A percentile compares a stretch with the other conserved stretches of the same genome.
Conservation (phyloP, 2,888 invertebrate species). For the Rambutsinella grinnellia region DNA sequence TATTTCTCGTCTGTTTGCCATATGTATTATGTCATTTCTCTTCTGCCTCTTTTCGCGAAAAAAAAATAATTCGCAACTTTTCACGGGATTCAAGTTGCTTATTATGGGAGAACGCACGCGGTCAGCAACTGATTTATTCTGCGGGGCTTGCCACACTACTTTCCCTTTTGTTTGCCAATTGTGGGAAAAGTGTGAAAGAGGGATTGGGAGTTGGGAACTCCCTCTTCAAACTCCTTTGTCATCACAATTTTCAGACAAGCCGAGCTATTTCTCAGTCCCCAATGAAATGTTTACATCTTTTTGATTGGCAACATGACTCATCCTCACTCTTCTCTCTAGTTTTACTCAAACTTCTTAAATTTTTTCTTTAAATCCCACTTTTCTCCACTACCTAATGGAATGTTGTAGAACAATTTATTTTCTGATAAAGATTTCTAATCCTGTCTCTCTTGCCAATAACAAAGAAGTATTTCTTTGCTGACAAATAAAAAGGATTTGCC, state of each 20-base stretch:
- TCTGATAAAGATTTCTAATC: neutral
- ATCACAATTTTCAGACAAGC: too few relatives aligned
- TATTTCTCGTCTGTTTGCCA: neutral
- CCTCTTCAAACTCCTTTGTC: neutral
- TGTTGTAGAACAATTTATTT: neutral
- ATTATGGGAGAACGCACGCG: too few relatives aligned
- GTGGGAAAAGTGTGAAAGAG: slow-evolving; percentile 15
- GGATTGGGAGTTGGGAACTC: too few relatives aligned
- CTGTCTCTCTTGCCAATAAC: neutral
- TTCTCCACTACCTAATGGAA: neutral
- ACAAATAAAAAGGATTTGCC: neutral
- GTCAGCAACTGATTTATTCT: slow-evolving; percentile 29
- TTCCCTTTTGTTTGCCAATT: slow-evolving; percentile 43
- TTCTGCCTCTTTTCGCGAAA: neutral
- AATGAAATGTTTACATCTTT: slow-evolving; percentile 46
- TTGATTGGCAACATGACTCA: slow-evolving; percentile 35
- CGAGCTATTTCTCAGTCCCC: neutral
- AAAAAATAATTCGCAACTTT: neutral
- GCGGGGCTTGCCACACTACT: slow-evolving; percentile 5
- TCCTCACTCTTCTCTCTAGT: too few relatives aligned
- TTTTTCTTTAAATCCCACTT: neutral
- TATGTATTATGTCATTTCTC: neutral
- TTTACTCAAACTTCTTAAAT: too few relatives aligned
- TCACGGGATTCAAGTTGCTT: too few relatives aligned
- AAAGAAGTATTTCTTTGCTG: too few relatives aligned